Conservation (phyloP, 2,888 invertebrate genomes). For the Tineola bisselliella region DNA sequence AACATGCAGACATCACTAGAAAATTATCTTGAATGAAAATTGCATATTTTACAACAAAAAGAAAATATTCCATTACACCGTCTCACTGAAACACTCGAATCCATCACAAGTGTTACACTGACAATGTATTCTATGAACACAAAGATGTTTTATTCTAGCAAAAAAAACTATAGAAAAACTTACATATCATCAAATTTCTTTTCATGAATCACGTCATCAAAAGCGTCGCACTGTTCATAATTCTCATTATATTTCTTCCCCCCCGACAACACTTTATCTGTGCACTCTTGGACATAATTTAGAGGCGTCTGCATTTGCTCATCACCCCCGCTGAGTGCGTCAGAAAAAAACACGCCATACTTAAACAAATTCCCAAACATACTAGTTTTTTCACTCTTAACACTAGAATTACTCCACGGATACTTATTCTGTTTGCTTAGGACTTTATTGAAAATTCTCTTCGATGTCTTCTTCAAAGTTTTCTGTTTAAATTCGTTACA, state of each 20-base stretch:
- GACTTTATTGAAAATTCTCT: slow-evolving; percentile 28
- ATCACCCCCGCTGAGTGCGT: slow-evolving; percentile 31
- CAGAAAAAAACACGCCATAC: slow-evolving; percentile 37
- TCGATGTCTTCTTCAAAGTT: slow-evolving; percentile 29
- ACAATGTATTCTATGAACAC: no score
- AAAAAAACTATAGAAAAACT: no score
- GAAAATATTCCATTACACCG: no score
- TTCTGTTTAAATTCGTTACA: slow-evolving; percentile 46
- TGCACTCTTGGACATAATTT: slow-evolving; percentile 41
- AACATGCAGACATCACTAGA: no score
- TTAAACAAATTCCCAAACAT: slow-evolving; percentile 43
- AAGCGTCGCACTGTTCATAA: slow-evolving; percentile 41
- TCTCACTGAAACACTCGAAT: no score
- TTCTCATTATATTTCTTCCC: slow-evolving; percentile 45
- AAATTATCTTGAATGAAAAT: no score
- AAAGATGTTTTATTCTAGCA: no score
- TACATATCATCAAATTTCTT: slow-evolving; percentile 24
- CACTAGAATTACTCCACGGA: slow-evolving; percentile 49
- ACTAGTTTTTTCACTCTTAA: slow-evolving; percentile 36
- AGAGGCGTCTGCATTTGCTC: slow-evolving; percentile 32
- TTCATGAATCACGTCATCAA: slow-evolving; percentile 35
- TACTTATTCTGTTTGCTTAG: slow-evolving; percentile 51
- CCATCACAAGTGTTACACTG: no score
- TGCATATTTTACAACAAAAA: no score
- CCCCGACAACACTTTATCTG: slow-evolving; percentile 36